Percentiles rank a stretch among this genome's conserved stretches.
Evolutionary conservation across 2,888 invertebrate genomes (phyloP).

Genomic region (Cremastobaeus sp.): DNA sequence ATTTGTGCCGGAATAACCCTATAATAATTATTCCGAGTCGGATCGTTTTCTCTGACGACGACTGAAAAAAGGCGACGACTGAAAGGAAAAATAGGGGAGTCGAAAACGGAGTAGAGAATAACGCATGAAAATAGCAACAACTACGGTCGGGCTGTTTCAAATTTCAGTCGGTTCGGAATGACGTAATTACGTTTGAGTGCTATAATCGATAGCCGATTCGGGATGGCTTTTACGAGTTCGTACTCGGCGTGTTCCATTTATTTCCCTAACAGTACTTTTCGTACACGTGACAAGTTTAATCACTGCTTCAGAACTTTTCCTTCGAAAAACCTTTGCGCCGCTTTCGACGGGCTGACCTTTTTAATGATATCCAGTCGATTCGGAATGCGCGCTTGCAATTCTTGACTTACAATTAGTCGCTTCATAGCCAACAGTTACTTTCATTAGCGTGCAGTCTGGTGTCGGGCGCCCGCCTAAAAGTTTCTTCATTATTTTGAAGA

Average conservation of each 20-base stretch:
- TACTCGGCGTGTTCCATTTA: conserved; percentile 57
- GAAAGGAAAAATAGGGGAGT: not conserved
- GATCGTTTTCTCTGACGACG: conserved; percentile 48
- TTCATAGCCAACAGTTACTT: conserved; percentile 60
- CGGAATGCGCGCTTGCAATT: conserved; percentile 56
- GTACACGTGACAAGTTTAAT: conserved; percentile 60
- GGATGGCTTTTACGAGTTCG: conserved; percentile 58
- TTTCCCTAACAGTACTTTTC: conserved; percentile 59
- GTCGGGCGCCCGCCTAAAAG: conserved; percentile 51
- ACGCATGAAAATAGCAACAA: conserved; percentile 49
- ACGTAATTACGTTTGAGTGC: conserved; percentile 59
- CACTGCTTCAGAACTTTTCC: conserved; percentile 59
- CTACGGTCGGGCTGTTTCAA: conserved; percentile 36
- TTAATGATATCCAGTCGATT: conserved; percentile 60
- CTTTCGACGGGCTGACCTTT: conserved; percentile 57
- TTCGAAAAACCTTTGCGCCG: conserved; percentile 51
- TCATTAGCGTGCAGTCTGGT: conserved; percentile 59
- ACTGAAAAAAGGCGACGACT: conserved; percentile 29
- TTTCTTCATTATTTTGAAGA: conserved; percentile 59
- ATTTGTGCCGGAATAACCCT: conserved; percentile 49
- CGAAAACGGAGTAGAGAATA: conserved; percentile 10
- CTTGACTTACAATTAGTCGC: conserved; percentile 59
- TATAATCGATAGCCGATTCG: conserved; percentile 60
- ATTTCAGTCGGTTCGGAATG: conserved; percentile 48
- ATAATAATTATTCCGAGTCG: conserved; percentile 45